A percentile compares a stretch with the other conserved stretches of the same genome.
Evolutionary conservation across 2,797 vertebrate species (phyloP).

Genomic region (Bovichtus variegatus): DNA sequence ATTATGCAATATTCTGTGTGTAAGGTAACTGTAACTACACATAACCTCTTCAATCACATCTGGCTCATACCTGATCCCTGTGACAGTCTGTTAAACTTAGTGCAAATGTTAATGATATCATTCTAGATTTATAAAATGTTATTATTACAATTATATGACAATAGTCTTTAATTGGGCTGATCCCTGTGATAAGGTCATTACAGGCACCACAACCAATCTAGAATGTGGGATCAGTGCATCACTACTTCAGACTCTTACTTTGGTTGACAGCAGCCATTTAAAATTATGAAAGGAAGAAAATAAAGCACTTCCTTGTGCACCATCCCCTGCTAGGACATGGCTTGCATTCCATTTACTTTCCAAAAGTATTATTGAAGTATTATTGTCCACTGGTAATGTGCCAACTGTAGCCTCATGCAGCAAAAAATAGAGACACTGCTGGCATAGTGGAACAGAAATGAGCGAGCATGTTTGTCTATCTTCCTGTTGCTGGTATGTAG

Average conservation of each 20-base stretch:
- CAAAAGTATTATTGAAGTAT: no score
- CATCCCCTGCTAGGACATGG: background rate
- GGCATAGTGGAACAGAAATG: background rate
- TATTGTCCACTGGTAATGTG: background rate
- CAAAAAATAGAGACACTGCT: background rate
- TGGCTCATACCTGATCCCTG: background rate
- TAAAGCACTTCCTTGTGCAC: background rate
- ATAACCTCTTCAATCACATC: background rate
- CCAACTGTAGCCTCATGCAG: background rate
- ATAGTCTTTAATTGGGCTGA: no score
- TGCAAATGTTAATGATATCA: background rate
- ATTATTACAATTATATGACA: no score
- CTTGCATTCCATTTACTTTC: background rate
- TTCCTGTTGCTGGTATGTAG: background rate
- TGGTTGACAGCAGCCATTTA: background rate
- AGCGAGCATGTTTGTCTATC: background rate
- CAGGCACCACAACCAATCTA: background rate
- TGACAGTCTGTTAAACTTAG: background rate
- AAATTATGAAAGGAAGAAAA: background rate
- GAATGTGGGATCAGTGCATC: background rate
- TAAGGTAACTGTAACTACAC: background rate
- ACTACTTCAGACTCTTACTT: background rate
- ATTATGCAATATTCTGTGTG: background rate
- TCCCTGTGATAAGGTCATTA: background rate
- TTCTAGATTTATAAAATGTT: no score